Conservation (phyloP, 2,113 vertebrate genomes). For the Canis aureus region DNA sequence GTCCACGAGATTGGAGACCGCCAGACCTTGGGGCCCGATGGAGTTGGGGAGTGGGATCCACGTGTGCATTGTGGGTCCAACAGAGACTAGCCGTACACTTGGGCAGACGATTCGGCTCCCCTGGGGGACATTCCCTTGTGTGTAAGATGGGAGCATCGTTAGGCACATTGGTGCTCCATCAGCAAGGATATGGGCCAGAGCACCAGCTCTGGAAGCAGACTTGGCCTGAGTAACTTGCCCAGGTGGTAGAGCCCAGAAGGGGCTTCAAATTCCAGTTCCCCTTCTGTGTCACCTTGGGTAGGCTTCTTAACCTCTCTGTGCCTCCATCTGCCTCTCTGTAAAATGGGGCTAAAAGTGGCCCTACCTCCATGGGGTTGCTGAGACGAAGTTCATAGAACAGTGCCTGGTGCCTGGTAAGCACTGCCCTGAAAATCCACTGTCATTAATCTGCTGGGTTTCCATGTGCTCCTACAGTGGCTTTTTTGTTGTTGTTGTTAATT, state of each 20-base stretch:
- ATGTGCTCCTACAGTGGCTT: accelerated
- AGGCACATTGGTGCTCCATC: not conserved
- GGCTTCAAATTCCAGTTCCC: not conserved
- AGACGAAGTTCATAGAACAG: not conserved
- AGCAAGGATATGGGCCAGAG: not conserved
- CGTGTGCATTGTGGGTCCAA: accelerated
- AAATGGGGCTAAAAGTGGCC: not conserved
- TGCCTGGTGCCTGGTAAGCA: not conserved
- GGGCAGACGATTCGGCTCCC: not conserved
- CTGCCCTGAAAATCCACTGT: not conserved
- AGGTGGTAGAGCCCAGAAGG: not conserved
- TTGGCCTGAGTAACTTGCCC: not conserved
- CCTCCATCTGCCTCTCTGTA: not conserved
- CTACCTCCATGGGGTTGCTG: accelerated
- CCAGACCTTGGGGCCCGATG: not conserved
- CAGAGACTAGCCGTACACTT: accelerated
- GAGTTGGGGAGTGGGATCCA: not conserved
- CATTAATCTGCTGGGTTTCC: not conserved
- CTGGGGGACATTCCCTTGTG: accelerated
- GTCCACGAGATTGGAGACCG: not conserved
- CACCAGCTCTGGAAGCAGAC: not conserved
- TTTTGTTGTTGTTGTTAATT: not conserved
- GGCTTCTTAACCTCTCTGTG: not conserved
- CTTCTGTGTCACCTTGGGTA: not conserved
- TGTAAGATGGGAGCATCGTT: accelerated